Conservation (phyloP, 2,888 invertebrate genomes). For the Drosophila kokeensis region DNA sequence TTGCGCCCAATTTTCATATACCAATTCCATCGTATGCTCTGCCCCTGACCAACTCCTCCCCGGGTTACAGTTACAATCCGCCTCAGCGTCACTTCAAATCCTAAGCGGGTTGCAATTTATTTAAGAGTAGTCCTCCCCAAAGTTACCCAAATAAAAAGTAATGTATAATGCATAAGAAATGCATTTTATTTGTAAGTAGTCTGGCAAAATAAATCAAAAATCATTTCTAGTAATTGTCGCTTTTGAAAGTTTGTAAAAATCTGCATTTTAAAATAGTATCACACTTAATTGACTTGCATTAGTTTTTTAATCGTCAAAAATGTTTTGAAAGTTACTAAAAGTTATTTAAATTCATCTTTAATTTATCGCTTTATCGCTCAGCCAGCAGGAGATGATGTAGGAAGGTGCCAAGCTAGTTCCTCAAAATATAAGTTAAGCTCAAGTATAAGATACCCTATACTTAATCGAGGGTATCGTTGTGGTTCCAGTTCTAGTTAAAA, state of each 20-base stretch:
- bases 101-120: conserved; percentile 23
- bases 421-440: not conserved
- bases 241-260: not conserved
- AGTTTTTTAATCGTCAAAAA: not conserved
- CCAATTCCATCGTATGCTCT: conserved; percentile 80
- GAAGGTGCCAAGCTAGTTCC: not conserved
- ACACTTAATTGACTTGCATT: not conserved
- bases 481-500: too few relatives aligned
- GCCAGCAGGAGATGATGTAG: not conserved
- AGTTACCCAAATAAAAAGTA: conserved; percentile 4
- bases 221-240: not conserved
- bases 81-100: conserved; percentile 65
- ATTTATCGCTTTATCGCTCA: not conserved
- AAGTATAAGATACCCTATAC: too few relatives aligned
- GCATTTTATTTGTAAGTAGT: conserved; percentile 54
- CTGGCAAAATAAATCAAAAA: conserved; percentile 45
- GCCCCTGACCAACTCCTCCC: conserved; percentile 53
- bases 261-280: not conserved
- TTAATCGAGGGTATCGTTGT: too few relatives aligned
- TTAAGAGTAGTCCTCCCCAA: conserved; percentile 1
- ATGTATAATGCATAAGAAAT: conserved; percentile 16
- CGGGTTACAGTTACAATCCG: conserved; percentile 71
- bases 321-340: not conserved
- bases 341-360: not conserved
- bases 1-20: conserved; percentile 60